Percentiles rank a stretch among this genome's conserved stretches.
These are phyloP conservation scores for Gymnothorax javanicus DNA, from an alignment of 2,797 vertebrate genomes.

Conservation along the genomic window DNA sequence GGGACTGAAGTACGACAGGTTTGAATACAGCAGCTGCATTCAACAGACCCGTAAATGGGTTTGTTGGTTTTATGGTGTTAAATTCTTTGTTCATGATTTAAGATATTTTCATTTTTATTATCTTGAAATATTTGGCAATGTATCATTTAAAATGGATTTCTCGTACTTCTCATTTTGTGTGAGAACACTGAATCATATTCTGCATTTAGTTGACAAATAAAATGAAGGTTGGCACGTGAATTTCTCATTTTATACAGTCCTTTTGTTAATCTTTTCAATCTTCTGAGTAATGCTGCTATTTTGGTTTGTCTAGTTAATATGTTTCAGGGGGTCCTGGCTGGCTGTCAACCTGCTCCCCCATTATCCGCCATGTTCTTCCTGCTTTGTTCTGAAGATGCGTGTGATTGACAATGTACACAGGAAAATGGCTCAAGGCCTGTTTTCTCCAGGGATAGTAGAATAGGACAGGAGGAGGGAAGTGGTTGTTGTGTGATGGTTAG, in stretches of 20 bases:
- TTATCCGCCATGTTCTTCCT: background rate
- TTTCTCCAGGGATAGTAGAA: background rate
- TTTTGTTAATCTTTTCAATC: background rate
- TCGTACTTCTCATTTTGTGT: too few relatives aligned
- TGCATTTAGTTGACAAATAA: background rate
- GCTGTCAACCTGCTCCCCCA: background rate
- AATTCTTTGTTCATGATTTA: too few relatives aligned
- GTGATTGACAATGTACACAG: background rate
- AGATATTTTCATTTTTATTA: too few relatives aligned
- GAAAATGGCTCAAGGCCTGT: background rate
- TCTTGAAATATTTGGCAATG: too few relatives aligned
- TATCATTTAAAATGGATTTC: too few relatives aligned
- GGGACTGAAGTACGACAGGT: too few relatives aligned
- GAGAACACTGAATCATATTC: background rate
- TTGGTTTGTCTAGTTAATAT: background rate
- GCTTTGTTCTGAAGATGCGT: background rate
- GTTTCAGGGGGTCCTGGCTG: background rate
- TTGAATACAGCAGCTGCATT: too few relatives aligned
- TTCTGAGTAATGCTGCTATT: background rate
- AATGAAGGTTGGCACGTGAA: background rate
- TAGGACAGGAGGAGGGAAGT: background rate
- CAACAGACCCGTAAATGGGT: too few relatives aligned
- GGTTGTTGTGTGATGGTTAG: background rate
- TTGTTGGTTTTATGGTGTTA: too few relatives aligned
- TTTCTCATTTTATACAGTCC: background rate